Evolutionary conservation across 2,888 invertebrate species (phyloP), one percentile per base, ranked within the genome.

Genomic region (Anticlea derivata): DNA sequence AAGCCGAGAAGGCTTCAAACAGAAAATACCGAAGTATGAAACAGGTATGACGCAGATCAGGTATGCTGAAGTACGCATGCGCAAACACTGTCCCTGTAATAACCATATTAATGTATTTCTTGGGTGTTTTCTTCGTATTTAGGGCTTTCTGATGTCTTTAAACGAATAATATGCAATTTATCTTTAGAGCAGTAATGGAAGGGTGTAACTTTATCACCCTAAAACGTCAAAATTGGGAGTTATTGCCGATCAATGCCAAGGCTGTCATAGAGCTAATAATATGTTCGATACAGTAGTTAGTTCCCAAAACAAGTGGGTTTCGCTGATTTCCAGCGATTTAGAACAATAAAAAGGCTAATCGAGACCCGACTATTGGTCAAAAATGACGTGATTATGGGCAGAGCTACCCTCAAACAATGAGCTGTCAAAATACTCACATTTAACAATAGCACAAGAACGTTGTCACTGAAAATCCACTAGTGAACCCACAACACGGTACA

Each of bases 401-500:
- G 41, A 41, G 55, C 57, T 70, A 68, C 65, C 61, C 55, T 58
- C 60, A 55, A 62, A 58, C 58, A 58, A 59, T 39, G 50, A 65
- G 35, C 68, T 65, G 68, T 70, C 68, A 65, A 58, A 63, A 72
- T 82, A 87, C 88, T 86, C 70, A 87, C 87, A 78, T 75, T 73
- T 55, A 62, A 53, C 45, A 58, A 60, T 58, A 60, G 61, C 63
- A 54, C 73, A 65, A 33, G 29, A 40, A 48, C 17, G 50, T 46
- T 46, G 69, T 59, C 63, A 64, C 62, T 59, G 60, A 60, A 66
- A 61, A 71, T 64, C 58, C 78, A 75, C 70, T 50, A 45, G 49
- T 56, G 54, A 12, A 48, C 7, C 30, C 48, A 62, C 61, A 64
- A 50, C 65, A 68, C 68, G 63, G 70, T 74, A 73, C 80, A 65